Base-by-base conservation (phyloP, 2,113 vertebrate genomes). In the Alouatta palliata region DNA sequence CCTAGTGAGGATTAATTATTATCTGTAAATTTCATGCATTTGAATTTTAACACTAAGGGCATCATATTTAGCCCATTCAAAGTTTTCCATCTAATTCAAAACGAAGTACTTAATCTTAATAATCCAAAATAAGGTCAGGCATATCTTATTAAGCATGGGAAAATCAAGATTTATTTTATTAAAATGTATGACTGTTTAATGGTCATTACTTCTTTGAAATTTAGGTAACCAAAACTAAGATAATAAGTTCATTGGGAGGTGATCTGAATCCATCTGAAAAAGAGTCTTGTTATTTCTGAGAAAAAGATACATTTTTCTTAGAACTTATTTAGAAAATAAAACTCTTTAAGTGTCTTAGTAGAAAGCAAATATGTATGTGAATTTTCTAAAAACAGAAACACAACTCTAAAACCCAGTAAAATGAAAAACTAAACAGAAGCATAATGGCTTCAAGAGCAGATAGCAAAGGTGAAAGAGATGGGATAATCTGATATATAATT, bases 241-340 rank as follows among this genome's bases (percentile, higher is more conserved):
- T 80, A 80, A 80, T 52, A 89, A 76, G 21, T 30, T 88, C 9
- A 32, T 4, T 21, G 43, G 8, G 25, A 4, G 7, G 3, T 17
- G 9, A 7, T 86, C 5, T 87, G 19, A 87, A 83, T 47, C 19
- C 16, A 92, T 47, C n/a, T 95, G 76, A 40, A 87, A 77, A 80
- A 90, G 2, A 58, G 37, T 49, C 76, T 71, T 73, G 1, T 19
- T 89, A 88, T 85, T 13, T 17, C 45, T 58, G 27, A 81, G n/a
- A 80, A 93, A 49, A 73, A 52, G 3, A 49, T 58, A 12, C 5
- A 52, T 35, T 47, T 82, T 85, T 37, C 14, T 58, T 73, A 91
- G 71, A 37, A 45, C 76, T 93, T 91, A 19, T 79, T 82, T 83
- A 94, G 71, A 71, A 94, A 94, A 87, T 73, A 14, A 81, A 92